Conservation (phyloP, 2,888 invertebrate species). For the Carabus problematicus region DNA sequence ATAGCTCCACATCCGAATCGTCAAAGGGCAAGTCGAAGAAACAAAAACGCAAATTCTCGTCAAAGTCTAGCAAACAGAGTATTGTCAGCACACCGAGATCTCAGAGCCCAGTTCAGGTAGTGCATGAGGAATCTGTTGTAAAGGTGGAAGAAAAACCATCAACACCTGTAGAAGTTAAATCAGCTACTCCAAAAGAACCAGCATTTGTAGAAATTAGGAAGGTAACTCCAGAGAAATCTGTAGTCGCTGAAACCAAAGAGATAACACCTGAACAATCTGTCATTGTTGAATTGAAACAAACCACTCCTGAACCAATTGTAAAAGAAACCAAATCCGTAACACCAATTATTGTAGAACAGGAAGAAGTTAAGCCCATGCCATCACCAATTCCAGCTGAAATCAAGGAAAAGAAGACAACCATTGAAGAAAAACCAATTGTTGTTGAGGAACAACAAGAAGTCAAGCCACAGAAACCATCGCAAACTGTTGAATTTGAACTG, state of each 20-base stretch:
- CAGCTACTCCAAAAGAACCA: slow-evolving; percentile 16
- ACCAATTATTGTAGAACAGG: slow-evolving; percentile 9
- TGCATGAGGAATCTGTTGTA: slow-evolving; percentile 13
- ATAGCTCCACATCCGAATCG: slow-evolving; percentile 26
- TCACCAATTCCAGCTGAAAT: background rate
- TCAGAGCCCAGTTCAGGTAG: slow-evolving; percentile 9
- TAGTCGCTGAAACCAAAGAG: background rate
- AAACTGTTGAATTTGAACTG: slow-evolving; percentile 54
- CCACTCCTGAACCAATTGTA: background rate
- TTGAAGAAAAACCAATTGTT: slow-evolving; percentile 24
- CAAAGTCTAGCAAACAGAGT: slow-evolving; percentile 19
- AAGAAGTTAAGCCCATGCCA: slow-evolving; percentile 20
- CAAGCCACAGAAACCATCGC: slow-evolving; percentile 51
- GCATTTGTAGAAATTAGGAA: slow-evolving; percentile 30
- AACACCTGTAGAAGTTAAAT: slow-evolving; percentile 18
- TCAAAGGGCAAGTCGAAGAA: slow-evolving; percentile 38
- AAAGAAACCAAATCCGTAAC: slow-evolving; percentile 1
- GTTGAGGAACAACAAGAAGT: slow-evolving; percentile 5
- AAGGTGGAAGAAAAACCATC: slow-evolving; percentile 19
- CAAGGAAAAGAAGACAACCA: slow-evolving; percentile 14
- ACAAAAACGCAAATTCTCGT: slow-evolving; percentile 35
- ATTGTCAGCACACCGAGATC: slow-evolving; percentile 22
- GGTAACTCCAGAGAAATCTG: slow-evolving; percentile 12
- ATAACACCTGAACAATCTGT: too few species aligned
- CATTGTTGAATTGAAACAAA: too few species aligned